These are phyloP conservation scores for Drosophila fulvimacula DNA, from an alignment of 2,888 invertebrate genomes.

Conservation along the genomic window DNA sequence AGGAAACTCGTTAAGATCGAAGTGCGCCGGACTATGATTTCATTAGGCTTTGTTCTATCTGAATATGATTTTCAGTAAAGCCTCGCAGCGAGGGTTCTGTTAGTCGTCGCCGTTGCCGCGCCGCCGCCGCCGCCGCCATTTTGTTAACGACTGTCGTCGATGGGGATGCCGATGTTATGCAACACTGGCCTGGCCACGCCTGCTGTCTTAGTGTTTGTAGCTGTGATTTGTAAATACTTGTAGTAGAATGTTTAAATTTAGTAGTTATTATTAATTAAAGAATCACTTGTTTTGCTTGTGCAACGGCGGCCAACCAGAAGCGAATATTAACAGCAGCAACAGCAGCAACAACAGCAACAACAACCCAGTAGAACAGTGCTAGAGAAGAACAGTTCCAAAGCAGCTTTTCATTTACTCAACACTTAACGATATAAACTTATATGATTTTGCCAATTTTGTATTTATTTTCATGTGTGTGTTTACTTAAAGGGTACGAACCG, in stretches of 20 bases:
- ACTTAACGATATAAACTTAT: conserved; percentile 15
- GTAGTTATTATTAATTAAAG: conserved; percentile 68
- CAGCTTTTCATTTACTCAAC: conserved; percentile 60
- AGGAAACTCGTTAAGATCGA: conserved; percentile 2
- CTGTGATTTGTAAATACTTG: conserved; percentile 76
- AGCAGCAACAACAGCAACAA: conserved; percentile 4
- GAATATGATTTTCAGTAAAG: conserved; percentile 18
- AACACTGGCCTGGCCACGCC: conserved; percentile 59
- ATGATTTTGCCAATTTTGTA: conserved; percentile 70
- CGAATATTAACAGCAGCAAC: conserved; percentile 11
- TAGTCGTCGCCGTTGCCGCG: conserved; percentile 27
- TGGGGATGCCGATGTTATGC: conserved; percentile 47
- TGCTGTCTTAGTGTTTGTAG: conserved; percentile 71
- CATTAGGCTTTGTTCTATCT: conserved; percentile 21
- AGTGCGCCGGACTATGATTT: conserved; percentile 47
- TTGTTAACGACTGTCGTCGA: conserved; percentile 9
- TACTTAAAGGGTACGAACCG: conserved; percentile 36
- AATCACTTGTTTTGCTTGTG: conserved; percentile 53
- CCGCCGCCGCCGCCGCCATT: conserved; percentile 28
- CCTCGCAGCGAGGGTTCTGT: conserved; percentile 11
- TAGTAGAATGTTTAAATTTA: conserved; percentile 78
- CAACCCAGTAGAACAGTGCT: conserved; percentile 12
- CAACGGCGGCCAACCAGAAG: conserved; percentile 36
- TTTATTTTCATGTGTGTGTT: conserved; percentile 65
- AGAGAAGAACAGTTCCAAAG: conserved; percentile 38